Conservation (phyloP, 2,888 invertebrate genomes). For the Caenorhabditis angaria region DNA sequence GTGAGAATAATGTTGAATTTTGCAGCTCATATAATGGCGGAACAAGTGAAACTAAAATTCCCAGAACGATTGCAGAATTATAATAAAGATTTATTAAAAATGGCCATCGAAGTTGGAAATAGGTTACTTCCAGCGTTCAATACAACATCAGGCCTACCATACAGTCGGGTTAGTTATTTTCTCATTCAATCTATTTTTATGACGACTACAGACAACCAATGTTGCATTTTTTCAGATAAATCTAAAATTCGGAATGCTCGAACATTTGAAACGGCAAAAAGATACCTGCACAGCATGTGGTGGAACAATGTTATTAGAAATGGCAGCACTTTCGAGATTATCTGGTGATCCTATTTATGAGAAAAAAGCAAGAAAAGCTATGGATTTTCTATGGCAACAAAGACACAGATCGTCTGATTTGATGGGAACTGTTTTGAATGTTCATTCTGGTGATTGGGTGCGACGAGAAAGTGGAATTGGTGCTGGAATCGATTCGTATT, state of each 20-base stretch:
- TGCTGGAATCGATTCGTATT: constrained; percentile 98
- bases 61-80: constrained; percentile 73
- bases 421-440: constrained; percentile 95
- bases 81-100: constrained; percentile 79
- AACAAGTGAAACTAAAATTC: constrained; percentile 82
- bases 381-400: constrained; percentile 95
- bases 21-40: constrained; percentile 85
- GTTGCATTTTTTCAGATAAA: constrained; percentile 59
- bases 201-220: not conserved
- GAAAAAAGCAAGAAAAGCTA: constrained; percentile 89
- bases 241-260: constrained; percentile 70
- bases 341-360: constrained; percentile 90
- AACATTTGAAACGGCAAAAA: constrained; percentile 61
- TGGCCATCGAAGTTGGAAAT: constrained; percentile 92
- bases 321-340: constrained; percentile 84
- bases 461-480: constrained; percentile 95
- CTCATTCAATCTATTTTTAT: not conserved
- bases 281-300: constrained; percentile 90
- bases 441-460: constrained; percentile 98
- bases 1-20: not conserved
- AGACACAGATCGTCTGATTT: constrained; percentile 87
- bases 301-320: constrained; percentile 95
- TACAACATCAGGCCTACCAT: constrained; percentile 94
- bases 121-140: constrained; percentile 96
- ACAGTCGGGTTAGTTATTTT: constrained; percentile 81